Conservation (phyloP, 1,140 invertebrate genomes). For the Ganaspis sp. region DNA sequence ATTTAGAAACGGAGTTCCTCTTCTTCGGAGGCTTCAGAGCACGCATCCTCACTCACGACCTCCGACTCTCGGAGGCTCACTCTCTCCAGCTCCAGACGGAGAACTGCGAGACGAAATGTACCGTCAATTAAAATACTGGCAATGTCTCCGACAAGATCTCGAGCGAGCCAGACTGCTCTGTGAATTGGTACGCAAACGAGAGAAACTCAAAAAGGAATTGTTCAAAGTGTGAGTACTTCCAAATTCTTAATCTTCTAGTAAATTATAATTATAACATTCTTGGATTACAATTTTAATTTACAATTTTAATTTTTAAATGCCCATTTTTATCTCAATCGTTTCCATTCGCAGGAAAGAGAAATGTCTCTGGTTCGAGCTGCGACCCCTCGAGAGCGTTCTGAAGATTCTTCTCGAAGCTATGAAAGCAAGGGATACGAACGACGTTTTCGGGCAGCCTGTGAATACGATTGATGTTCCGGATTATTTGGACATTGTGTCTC, state of each 20-base stretch:
- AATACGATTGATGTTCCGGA: conserved; percentile 94
- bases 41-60: conserved; percentile 78
- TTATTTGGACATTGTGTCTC: conserved; percentile 93
- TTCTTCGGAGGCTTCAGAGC: conserved; percentile 90
- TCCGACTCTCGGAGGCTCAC: conserved; percentile 63
- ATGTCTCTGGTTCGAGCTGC: conserved; percentile 87
- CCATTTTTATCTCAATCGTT: too few species aligned
- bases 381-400: conserved; percentile 88
- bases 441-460: conserved; percentile 96
- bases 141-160: conserved; percentile 94
- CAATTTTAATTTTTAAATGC: too few species aligned
- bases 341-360: conserved; percentile 81
- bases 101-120: conserved; percentile 82
- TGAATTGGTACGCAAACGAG: conserved; percentile 95
- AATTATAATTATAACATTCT: conserved; percentile 32
- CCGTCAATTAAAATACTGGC: conserved; percentile 95
- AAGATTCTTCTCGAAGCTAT: conserved; percentile 86
- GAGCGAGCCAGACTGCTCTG: conserved; percentile 95
- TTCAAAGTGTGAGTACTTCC: conserved; percentile 80
- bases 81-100: conserved; percentile 74
- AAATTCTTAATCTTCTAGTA: conserved; percentile 25
- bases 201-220: conserved; percentile 94
- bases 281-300: too few species aligned
- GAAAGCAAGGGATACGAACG: conserved; percentile 86
- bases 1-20: conserved; percentile 95